These are phyloP conservation scores for Paramacrobiotus metropolitanus DNA, from an alignment of 1,140 invertebrate species.

Conservation along the genomic window DNA sequence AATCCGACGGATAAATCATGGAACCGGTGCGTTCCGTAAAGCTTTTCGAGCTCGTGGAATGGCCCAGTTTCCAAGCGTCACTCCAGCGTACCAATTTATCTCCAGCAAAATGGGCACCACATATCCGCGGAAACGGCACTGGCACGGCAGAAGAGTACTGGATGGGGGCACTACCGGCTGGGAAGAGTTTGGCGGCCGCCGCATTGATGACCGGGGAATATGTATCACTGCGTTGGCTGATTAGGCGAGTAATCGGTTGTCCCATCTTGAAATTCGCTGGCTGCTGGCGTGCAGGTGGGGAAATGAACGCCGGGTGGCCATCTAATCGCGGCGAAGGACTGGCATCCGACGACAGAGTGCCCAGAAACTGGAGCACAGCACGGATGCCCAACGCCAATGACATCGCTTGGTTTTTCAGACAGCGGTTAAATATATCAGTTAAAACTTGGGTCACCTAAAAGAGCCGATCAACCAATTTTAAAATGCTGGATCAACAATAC, in stretches of 20 bases:
- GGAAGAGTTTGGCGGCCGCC: conserved; percentile 14
- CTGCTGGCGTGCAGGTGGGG: conserved; percentile 11
- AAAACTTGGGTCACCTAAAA: too few relatives aligned
- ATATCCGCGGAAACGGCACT: conserved; percentile 76
- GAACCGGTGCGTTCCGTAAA: neutral
- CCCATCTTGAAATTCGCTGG: conserved; percentile 8
- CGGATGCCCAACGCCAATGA: neutral
- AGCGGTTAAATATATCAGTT: conserved; percentile 20
- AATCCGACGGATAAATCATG: neutral
- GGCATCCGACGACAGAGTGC: neutral
- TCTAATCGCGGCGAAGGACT: conserved; percentile 12
- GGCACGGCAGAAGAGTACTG: neutral
- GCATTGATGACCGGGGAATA: conserved; percentile 10
- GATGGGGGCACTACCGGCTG: conserved; percentile 32
- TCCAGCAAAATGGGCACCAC: conserved; percentile 70
- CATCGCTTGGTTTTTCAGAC: neutral
- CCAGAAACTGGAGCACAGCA: neutral
- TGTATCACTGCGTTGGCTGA: conserved; percentile 9
- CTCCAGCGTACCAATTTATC: conserved; percentile 15
- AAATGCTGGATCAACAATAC: too few relatives aligned
- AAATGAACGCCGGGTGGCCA: conserved; percentile 15
- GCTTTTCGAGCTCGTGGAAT: neutral
- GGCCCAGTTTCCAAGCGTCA: neutral
- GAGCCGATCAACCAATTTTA: too few relatives aligned
- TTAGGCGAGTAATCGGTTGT: conserved; percentile 6